phyloP scores from a whole-genome alignment of 2,113 vertebrate species.

The Anolis carolinensis region DNA sequence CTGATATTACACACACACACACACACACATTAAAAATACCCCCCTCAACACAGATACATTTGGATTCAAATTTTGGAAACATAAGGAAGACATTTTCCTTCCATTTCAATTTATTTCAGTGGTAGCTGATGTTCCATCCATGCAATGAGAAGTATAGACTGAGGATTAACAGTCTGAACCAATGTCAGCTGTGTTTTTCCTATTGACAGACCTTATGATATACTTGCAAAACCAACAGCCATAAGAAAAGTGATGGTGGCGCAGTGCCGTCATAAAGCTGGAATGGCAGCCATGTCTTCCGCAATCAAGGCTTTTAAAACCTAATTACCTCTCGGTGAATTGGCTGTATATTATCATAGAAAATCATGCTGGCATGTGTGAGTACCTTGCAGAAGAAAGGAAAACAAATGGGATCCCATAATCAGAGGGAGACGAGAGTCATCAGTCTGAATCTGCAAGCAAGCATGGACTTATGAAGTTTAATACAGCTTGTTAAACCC shows the following conservation, averaged over 20 bases:
- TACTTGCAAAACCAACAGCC: conserved; percentile 70
- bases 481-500: conserved; percentile 73
- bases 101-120: not conserved
- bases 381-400: conserved; percentile 66
- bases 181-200: conserved; percentile 64
- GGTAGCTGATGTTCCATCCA: not conserved
- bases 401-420: conserved; percentile 69
- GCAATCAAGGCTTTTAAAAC: conserved; percentile 73
- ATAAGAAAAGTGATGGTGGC: conserved; percentile 48
- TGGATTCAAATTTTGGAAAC: not conserved
- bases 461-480: conserved; percentile 63
- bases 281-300: conserved; percentile 54
- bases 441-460: conserved; percentile 71
- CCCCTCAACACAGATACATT: not conserved
- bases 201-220: conserved; percentile 73
- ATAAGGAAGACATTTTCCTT: not conserved
- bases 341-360: conserved; percentile 69
- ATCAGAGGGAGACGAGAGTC: conserved; percentile 59
- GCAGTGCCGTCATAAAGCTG: conserved; percentile 59
- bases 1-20: too few species aligned
- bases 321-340: conserved; percentile 74
- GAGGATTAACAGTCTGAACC: conserved; percentile 67
- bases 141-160: conserved; percentile 41
- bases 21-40: too few species aligned
- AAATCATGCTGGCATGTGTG: conserved; percentile 61